Conservation (phyloP, 2,888 invertebrate genomes). For the Tryphoninae sp. region DNA sequence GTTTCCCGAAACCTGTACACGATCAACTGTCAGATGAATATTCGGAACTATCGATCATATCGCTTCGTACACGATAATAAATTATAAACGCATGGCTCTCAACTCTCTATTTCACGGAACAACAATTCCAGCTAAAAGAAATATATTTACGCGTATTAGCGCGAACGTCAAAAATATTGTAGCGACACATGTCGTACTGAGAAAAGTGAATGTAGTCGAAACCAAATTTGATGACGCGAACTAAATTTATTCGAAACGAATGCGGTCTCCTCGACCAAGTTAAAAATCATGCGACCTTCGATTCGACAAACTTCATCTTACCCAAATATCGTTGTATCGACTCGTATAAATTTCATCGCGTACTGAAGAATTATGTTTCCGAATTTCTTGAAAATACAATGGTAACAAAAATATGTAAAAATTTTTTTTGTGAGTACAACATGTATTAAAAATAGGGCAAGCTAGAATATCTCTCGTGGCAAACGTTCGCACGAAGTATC, state of each 20-base stretch:
- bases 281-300: not conserved
- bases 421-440: not conserved
- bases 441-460: not conserved
- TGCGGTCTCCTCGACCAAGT: not conserved
- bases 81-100: slow-evolving; percentile 7
- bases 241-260: slow-evolving; percentile 8
- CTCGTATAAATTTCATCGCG: not conserved
- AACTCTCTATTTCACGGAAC: not conserved
- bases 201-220: no score
- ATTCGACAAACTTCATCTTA: no score
- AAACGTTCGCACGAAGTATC: slow-evolving; percentile 21
- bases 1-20: not conserved
- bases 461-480: not conserved
- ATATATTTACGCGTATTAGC: not conserved
- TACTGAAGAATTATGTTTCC: slow-evolving; percentile 22
- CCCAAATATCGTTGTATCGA: not conserved
- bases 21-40: slow-evolving; percentile 25
- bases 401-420: slow-evolving; percentile 11
- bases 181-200: no score
- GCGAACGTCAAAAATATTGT: not conserved
- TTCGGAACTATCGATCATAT: slow-evolving; percentile 17
- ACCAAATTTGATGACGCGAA: not conserved
- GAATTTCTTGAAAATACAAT: not conserved
- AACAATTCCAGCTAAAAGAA: no score
- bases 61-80: slow-evolving; percentile 14